Conservation (phyloP, 2,797 vertebrate genomes). For the Falco berigora region DNA sequence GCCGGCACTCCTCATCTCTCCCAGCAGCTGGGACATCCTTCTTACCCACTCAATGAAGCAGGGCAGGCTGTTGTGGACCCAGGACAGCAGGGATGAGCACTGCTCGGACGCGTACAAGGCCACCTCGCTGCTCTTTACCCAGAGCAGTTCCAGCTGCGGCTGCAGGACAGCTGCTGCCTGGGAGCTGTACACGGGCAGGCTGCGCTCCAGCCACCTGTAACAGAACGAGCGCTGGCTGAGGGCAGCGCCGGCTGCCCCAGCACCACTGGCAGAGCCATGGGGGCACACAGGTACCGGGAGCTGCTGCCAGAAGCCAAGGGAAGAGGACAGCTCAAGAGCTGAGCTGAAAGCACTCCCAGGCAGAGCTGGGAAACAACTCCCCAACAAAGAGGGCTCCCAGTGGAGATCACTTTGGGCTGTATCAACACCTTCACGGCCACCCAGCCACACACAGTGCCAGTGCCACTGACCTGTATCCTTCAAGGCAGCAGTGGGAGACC, state of each 20-base stretch:
- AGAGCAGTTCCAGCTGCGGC: conserved; percentile 75
- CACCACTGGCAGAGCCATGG: not conserved
- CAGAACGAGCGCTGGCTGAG: not conserved
- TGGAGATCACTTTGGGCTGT: not conserved
- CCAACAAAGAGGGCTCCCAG: too few relatives aligned
- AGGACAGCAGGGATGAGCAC: conserved; percentile 69
- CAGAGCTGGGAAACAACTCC: not conserved
- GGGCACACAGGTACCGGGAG: accelerated
- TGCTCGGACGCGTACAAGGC: conserved; percentile 65
- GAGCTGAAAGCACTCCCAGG: not conserved
- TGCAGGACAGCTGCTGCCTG: conserved; percentile 61
- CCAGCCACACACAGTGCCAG: accelerated
- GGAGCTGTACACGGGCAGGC: conserved; percentile 77
- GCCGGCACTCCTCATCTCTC: accelerated
- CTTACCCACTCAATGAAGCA: conserved; percentile 80
- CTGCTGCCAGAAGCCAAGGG: not conserved
- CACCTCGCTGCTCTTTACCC: conserved; percentile 62
- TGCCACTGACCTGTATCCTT: conserved; percentile 79
- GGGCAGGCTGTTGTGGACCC: conserved; percentile 74
- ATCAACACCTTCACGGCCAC: not conserved
- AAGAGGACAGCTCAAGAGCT: not conserved
- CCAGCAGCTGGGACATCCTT: not conserved
- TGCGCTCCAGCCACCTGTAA: conserved; percentile 84
- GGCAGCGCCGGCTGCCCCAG: accelerated
- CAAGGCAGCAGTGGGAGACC: conserved; percentile 74